A percentile compares a stretch with the other conserved stretches of the same genome.
Conservation (phyloP, 1,140 invertebrate genomes). For the Laodelphax striatellus region DNA sequence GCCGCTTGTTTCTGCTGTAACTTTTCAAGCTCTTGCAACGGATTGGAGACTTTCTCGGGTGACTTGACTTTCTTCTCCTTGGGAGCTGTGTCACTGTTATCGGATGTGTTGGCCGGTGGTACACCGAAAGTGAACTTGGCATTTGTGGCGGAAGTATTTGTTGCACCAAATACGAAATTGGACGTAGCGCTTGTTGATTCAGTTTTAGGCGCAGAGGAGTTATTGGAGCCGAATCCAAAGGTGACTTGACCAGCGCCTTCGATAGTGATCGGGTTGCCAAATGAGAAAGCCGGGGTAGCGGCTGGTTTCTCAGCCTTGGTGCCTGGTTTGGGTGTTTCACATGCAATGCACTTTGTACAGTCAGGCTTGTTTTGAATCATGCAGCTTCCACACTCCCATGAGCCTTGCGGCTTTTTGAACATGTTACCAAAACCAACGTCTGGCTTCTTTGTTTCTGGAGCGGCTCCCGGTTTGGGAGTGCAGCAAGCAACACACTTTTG, state of each 20-base stretch:
- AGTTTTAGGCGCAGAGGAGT: background rate
- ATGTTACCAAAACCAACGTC: slow-evolving; percentile 34
- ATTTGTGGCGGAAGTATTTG: background rate
- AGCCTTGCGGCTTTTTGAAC: slow-evolving; percentile 35
- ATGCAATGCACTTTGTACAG: slow-evolving; percentile 41
- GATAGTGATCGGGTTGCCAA: too few species aligned
- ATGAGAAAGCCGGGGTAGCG: background rate
- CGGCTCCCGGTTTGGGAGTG: slow-evolving; percentile 33
- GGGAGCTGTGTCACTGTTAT: background rate
- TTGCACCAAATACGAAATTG: background rate
- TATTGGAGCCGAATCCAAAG: slow-evolving; percentile 4
- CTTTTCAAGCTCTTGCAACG: background rate
- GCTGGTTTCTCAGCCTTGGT: slow-evolving; percentile 27
- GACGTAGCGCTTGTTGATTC: background rate
- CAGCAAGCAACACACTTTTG: slow-evolving; percentile 44
- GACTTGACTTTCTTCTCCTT: background rate
- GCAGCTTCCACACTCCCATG: slow-evolving; percentile 48
- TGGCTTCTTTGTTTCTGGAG: slow-evolving; percentile 9
- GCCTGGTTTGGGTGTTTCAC: slow-evolving; percentile 20
- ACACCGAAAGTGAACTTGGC: background rate
- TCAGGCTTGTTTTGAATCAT: slow-evolving; percentile 42
- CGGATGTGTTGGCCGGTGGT: background rate
- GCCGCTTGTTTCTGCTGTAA: background rate
- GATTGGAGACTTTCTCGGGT: background rate
- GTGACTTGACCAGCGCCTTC: background rate